These are phyloP conservation scores for Brachypodius melanocephalos DNA, from an alignment of 2,113 vertebrate genomes.

Conservation along the genomic window DNA sequence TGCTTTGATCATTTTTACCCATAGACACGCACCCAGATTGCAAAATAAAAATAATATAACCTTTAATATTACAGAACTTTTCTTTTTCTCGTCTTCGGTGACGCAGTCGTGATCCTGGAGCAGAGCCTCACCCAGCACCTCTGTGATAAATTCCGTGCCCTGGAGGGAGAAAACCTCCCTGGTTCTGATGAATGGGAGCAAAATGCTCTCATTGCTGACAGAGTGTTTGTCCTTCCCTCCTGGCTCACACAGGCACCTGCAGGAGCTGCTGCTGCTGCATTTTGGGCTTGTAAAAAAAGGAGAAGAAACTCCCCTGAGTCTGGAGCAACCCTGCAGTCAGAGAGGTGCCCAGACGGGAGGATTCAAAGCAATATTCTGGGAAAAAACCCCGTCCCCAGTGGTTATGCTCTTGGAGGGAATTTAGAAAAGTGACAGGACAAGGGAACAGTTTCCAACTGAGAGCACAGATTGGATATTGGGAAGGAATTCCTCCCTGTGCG, in stretches of 20 bases:
- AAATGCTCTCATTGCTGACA: neutral
- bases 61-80: neutral
- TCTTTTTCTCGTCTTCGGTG: neutral
- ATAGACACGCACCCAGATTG: fast-evolving
- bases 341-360: neutral
- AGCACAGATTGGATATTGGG: neutral
- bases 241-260: neutral
- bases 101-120: neutral
- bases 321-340: neutral
- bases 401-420: neutral
- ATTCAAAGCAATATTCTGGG: neutral
- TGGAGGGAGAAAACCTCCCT: neutral
- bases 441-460: neutral
- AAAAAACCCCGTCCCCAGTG: neutral
- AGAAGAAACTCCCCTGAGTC: neutral
- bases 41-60: neutral
- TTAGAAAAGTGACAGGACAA: neutral
- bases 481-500: neutral
- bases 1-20: neutral
- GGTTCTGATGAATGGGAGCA: neutral
- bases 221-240: neutral
- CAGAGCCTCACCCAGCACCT: neutral
- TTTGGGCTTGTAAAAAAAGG: neutral
- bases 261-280: neutral
- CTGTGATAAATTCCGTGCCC: neutral